A percentile compares a stretch with the other conserved stretches of the same genome.
These are phyloP conservation scores for Synanthedon formicaeformis DNA, from an alignment of 2,888 invertebrate genomes.

Conservation along the genomic window DNA sequence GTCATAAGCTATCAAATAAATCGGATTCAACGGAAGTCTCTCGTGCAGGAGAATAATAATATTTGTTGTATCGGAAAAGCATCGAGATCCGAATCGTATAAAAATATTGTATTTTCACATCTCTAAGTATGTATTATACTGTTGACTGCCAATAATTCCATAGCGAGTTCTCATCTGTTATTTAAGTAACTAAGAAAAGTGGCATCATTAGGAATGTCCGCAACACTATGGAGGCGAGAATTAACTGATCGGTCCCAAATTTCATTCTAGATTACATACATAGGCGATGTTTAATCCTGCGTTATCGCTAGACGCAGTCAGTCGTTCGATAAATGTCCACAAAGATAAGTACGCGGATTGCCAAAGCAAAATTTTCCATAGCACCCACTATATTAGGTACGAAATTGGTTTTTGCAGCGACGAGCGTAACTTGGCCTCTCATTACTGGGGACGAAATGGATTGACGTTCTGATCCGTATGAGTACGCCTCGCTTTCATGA, in stretches of 20 bases:
- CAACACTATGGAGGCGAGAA: neutral
- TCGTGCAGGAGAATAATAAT: neutral
- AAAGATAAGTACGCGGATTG: conserved; percentile 19
- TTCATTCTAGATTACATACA: conserved; percentile 34
- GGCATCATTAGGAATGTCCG: neutral
- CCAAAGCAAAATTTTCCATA: conserved; percentile 14
- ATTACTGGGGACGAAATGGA: conserved; percentile 33
- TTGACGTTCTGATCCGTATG: conserved; percentile 32
- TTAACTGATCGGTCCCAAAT: conserved; percentile 20
- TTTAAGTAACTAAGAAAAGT: neutral
- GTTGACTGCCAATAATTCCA: neutral
- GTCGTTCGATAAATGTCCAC: conserved; percentile 35
- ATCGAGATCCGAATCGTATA: neutral
- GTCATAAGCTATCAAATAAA: neutral
- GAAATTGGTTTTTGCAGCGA: conserved; percentile 9
- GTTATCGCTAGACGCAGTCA: conserved; percentile 40
- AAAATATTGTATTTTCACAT: neutral
- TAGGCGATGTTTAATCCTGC: conserved; percentile 37
- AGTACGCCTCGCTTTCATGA: conserved; percentile 20
- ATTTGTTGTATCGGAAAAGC: neutral
- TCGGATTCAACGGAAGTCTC: neutral
- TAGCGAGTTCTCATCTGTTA: neutral
- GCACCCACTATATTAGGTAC: conserved; percentile 16
- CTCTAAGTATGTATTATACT: neutral
- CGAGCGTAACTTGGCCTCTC: conserved; percentile 14